These are phyloP conservation scores for Gnathonemus longibarbis DNA, from an alignment of 2,113 vertebrate species.

Conservation along the genomic window DNA sequence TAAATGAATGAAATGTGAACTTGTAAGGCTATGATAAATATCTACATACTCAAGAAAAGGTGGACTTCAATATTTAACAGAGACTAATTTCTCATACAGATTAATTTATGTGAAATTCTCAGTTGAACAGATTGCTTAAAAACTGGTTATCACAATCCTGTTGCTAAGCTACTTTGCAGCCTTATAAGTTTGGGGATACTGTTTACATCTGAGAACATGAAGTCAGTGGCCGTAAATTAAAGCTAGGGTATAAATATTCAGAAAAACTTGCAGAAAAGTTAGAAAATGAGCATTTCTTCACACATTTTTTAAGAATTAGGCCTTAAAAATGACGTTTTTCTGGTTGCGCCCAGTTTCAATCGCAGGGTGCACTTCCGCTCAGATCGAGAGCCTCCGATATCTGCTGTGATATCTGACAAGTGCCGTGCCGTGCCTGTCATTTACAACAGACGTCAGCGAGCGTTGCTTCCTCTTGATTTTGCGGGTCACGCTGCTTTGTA, in stretches of 20 bases:
- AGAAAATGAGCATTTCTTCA: neutral
- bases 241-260: neutral
- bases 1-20: neutral
- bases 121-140: neutral
- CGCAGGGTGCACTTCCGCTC: neutral
- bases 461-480: constrained; percentile 25
- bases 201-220: neutral
- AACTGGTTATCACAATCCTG: neutral
- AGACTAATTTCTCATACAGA: neutral
- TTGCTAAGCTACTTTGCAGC: neutral
- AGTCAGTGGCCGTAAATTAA: neutral
- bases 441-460: constrained; percentile 12
- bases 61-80: neutral
- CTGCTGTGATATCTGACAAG: constrained; percentile 9
- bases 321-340: neutral
- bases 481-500: constrained; percentile 34
- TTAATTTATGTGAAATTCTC: neutral
- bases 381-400: neutral
- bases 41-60: neutral
- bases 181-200: neutral
- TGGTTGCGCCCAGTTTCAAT: neutral
- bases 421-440: constrained; percentile 9
- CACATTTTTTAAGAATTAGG: neutral
- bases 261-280: neutral
- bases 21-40: neutral